Conservation (phyloP, 2,888 invertebrate species). For the Eristalis pertinax region DNA sequence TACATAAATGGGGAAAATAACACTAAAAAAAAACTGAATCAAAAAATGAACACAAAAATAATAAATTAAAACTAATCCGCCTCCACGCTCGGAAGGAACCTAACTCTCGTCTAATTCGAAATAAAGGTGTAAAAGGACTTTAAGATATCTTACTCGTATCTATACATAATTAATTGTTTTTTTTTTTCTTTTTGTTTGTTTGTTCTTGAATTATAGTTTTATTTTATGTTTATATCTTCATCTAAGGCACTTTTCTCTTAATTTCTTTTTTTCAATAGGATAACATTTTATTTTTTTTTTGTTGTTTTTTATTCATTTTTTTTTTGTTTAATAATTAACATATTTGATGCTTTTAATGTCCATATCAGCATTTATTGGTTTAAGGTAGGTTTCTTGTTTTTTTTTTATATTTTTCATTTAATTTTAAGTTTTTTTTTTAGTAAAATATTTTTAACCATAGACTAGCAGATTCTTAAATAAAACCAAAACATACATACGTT, state of each 20-base stretch:
- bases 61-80: neutral
- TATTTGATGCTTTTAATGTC: slow-evolving; percentile 54
- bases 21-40: neutral
- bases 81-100: neutral
- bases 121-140: slow-evolving; percentile 46
- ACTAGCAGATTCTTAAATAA: slow-evolving; percentile 18
- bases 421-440: neutral
- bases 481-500: slow-evolving; percentile 19
- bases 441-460: slow-evolving; percentile 10
- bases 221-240: slow-evolving; percentile 47
- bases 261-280: slow-evolving; percentile 71
- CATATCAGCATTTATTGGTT: slow-evolving; percentile 27
- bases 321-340: slow-evolving; percentile 31
- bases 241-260: slow-evolving; percentile 72
- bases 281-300: slow-evolving; percentile 43
- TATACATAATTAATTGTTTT: slow-evolving; percentile 28
- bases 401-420: no score
- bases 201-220: slow-evolving; percentile 12
- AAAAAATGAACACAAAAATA: slow-evolving; percentile 9
- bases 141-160: slow-evolving; percentile 34
- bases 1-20: neutral
- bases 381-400: slow-evolving; percentile 23
- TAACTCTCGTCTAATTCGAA: neutral
- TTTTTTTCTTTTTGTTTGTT: slow-evolving; percentile 28
- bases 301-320: slow-evolving; percentile 16